Conservation (phyloP, 2,113 vertebrate genomes). For the Ictalurus furcatus region DNA sequence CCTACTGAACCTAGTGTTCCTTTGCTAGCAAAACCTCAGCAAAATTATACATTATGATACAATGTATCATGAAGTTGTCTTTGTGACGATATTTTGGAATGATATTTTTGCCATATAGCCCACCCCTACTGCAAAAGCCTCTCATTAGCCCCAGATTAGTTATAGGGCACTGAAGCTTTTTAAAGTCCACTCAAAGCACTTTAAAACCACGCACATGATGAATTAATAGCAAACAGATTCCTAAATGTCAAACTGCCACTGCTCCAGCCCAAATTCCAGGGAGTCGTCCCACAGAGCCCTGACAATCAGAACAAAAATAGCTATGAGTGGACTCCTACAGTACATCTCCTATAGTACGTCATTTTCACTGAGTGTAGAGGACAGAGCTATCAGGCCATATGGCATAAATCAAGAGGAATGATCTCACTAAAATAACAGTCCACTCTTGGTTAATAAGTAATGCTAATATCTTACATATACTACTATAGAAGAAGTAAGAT, state of each 20-base stretch:
- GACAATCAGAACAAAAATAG: conserved; percentile 43
- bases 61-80: neutral
- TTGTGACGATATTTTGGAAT: neutral
- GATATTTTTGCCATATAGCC: neutral
- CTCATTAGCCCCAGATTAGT: conserved; percentile 27
- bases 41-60: neutral
- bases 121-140: conserved; percentile 7
- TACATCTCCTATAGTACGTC: neutral
- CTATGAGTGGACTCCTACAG: neutral
- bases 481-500: neutral
- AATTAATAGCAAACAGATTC: conserved; percentile 32
- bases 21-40: neutral
- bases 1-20: neutral
- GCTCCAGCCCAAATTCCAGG: conserved; percentile 21
- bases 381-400: neutral
- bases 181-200: conserved; percentile 3
- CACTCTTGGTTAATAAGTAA: neutral
- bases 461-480: neutral
- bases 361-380: neutral
- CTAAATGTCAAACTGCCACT: neutral
- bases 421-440: conserved; percentile 15
- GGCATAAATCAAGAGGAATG: neutral
- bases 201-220: conserved; percentile 8
- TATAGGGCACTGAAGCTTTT: conserved; percentile 11
- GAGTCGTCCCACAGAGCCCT: neutral